A percentile compares a stretch with the other conserved stretches of the same genome.
These are phyloP conservation scores for Erpornis zantholeuca DNA, from an alignment of 2,113 vertebrate genomes.

Conservation along the genomic window DNA sequence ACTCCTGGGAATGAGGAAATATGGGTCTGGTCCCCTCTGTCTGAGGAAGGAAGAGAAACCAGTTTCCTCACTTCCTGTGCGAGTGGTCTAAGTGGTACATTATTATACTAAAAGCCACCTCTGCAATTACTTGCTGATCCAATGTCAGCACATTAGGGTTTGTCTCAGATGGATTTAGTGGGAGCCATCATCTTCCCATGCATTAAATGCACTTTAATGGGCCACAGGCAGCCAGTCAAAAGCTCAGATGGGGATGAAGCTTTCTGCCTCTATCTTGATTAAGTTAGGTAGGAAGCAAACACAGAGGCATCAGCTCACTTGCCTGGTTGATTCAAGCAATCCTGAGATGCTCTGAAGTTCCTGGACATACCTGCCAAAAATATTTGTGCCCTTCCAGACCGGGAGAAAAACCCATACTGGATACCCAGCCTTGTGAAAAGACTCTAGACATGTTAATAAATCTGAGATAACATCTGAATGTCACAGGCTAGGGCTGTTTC, in stretches of 20 bases:
- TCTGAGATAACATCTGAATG: background rate
- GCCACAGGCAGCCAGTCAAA: background rate
- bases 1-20: background rate
- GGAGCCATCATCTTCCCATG: background rate
- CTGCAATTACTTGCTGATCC: background rate
- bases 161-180: background rate
- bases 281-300: background rate
- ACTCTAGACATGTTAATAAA: background rate
- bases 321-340: background rate
- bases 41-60: background rate
- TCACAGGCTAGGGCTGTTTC: background rate
- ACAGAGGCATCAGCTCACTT: background rate
- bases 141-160: background rate
- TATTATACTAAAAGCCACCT: slow-evolving; percentile 8
- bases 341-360: background rate
- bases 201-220: background rate
- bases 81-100: background rate
- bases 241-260: background rate
- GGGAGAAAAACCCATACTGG: background rate
- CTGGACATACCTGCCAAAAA: background rate
- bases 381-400: background rate
- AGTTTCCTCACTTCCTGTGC: background rate
- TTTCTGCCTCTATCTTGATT: background rate
- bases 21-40: background rate
- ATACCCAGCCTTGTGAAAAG: background rate